Percentiles rank a stretch among this genome's conserved stretches.
phyloP scores from a whole-genome alignment of 2,888 invertebrate genomes.

The Laothoe populi region DNA sequence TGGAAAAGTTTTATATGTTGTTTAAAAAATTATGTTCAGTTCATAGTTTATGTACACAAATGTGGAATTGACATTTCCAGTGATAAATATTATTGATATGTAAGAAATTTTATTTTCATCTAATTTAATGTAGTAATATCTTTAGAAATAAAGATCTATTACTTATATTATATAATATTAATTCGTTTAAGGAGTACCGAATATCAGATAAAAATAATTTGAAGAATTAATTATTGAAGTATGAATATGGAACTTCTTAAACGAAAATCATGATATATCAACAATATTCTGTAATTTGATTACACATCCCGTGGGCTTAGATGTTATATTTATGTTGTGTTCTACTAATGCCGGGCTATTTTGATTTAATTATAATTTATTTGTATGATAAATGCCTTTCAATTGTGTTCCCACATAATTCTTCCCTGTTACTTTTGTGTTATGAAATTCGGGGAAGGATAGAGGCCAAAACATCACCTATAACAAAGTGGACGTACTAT shows the following conservation, averaged over 20 bases:
- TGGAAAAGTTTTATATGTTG: background rate
- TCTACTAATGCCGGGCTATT: conserved; percentile 50
- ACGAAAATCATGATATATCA: background rate
- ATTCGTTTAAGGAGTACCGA: background rate
- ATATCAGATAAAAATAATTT: background rate
- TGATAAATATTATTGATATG: conserved; percentile 7
- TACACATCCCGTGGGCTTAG: conserved; percentile 37
- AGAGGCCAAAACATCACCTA: conserved; percentile 78
- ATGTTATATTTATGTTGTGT: conserved; percentile 39
- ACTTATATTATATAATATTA: background rate
- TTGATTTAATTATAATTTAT: conserved; percentile 64
- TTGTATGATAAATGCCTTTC: conserved; percentile 57
- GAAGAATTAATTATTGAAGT: too few species aligned
- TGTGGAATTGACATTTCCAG: conserved; percentile 10
- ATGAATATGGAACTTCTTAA: background rate
- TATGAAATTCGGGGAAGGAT: conserved; percentile 72
- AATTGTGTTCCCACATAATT: conserved; percentile 62
- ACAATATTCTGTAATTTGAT: conserved; percentile 11
- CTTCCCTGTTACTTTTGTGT: conserved; percentile 59
- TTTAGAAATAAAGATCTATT: conserved; percentile 2
- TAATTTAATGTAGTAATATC: background rate
- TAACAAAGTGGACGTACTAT: conserved; percentile 72
- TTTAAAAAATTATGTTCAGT: background rate
- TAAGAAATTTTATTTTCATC: conserved; percentile 9
- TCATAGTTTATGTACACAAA: background rate